Percentiles rank a stretch among this genome's conserved stretches.
These are phyloP conservation scores for Laupala kohalensis DNA, from an alignment of 1,140 invertebrate genomes.

Conservation along the genomic window DNA sequence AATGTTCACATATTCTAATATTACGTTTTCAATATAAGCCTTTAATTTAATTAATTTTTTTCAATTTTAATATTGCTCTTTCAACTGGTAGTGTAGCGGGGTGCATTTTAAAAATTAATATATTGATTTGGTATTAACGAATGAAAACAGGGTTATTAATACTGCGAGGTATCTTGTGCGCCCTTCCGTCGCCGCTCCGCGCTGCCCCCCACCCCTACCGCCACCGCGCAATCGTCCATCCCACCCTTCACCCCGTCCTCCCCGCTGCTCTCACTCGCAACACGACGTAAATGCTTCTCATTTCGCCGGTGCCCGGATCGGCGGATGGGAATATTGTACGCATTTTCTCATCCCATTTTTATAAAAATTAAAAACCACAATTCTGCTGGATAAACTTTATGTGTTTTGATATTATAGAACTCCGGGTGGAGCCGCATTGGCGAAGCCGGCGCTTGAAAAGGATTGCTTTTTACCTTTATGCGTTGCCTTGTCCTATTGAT, in stretches of 20 bases:
- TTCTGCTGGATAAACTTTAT: not conserved
- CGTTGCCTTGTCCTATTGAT: not conserved
- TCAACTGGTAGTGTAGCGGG: not conserved
- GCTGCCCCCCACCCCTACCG: not conserved
- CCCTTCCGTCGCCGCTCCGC: not conserved
- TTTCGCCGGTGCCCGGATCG: not conserved
- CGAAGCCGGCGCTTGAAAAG: not conserved
- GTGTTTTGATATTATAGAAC: not conserved
- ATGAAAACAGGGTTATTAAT: not conserved
- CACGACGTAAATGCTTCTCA: not conserved
- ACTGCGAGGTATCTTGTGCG: not conserved
- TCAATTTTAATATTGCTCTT: not conserved
- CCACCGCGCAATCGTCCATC: no score
- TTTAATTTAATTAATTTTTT: not conserved
- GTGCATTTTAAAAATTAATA: not conserved
- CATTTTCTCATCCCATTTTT: not conserved
- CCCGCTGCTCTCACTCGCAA: no score
- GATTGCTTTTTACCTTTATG: not conserved
- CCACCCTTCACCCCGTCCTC: no score
- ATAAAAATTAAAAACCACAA: not conserved
- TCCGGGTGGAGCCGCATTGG: not conserved
- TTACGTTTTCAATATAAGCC: not conserved
- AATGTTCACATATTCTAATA: not conserved
- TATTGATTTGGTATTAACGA: not conserved
- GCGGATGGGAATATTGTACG: not conserved